These are phyloP conservation scores for Phataginus tetradactyla DNA, from an alignment of 2,797 vertebrate genomes.

Conservation along the genomic window DNA sequence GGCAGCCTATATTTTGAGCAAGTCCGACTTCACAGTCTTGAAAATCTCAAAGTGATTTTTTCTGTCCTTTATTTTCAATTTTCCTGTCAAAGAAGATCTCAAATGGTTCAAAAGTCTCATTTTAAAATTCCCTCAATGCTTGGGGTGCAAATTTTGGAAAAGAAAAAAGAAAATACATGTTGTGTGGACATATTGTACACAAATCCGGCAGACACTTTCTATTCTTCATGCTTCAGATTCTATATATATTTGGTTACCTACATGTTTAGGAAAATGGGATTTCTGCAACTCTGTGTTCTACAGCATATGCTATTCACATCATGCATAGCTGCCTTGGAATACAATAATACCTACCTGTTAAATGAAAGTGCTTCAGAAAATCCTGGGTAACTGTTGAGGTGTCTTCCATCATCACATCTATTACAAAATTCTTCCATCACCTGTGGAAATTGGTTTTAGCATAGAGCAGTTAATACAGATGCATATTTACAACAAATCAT, in stretches of 20 bases:
- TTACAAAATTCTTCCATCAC: neutral
- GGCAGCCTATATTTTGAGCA: neutral
- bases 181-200: neutral
- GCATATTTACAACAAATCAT: slow-evolving; percentile 15
- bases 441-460: slow-evolving; percentile 11
- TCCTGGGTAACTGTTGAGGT: neutral
- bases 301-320: neutral
- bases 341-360: neutral
- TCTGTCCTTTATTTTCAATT: neutral
- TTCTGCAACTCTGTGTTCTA: neutral
- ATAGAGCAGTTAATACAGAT: neutral
- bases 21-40: neutral
- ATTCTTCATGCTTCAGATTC: neutral
- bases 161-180: neutral
- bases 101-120: neutral
- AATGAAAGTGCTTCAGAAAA: neutral
- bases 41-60: neutral
- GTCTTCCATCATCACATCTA: neutral
- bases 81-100: neutral
- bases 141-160: slow-evolving; percentile 2
- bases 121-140: slow-evolving; percentile 3
- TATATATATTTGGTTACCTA: slow-evolving; percentile 19
- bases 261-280: neutral
- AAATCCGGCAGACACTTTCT: slow-evolving; percentile 22
- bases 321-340: neutral